phyloP scores from a whole-genome alignment of 1,140 invertebrate species.

The Liolophura sinensis region DNA sequence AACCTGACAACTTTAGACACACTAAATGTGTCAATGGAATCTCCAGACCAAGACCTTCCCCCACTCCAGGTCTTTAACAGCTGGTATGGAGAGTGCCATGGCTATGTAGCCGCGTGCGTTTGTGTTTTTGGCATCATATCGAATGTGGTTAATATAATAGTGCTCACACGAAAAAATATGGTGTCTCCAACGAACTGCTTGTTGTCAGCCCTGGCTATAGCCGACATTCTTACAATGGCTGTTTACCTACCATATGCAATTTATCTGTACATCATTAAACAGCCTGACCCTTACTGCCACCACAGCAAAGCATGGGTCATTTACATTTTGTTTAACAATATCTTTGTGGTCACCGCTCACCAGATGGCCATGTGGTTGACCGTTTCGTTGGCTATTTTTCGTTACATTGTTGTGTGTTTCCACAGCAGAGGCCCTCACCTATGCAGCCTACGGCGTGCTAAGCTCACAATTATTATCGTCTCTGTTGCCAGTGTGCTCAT shows the following conservation, averaged over 20 bases:
- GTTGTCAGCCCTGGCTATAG: conserved; percentile 79
- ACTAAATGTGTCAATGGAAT: no score
- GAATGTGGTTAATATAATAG: conserved; percentile 86
- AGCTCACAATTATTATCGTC: conserved; percentile 73
- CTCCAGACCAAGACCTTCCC: no score
- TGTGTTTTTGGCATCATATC: conserved; percentile 88
- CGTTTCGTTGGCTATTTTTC: conserved; percentile 88
- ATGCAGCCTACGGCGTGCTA: conserved; percentile 76
- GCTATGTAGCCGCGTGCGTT: conserved; percentile 72
- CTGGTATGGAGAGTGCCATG: conserved; percentile 66
- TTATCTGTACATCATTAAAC: conserved; percentile 61
- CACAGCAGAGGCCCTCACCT: conserved; percentile 72
- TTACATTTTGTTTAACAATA: conserved; percentile 51
- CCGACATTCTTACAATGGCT: conserved; percentile 85
- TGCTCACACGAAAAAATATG: conserved; percentile 84
- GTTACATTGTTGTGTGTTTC: conserved; percentile 83
- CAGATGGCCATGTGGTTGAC: conserved; percentile 94
- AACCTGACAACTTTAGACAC: no score
- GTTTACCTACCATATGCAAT: conserved; percentile 83
- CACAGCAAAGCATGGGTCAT: conserved; percentile 48
- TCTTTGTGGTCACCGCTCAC: conserved; percentile 82
- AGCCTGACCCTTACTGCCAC: conserved; percentile 16
- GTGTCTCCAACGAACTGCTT: conserved; percentile 80
- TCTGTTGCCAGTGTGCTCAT: conserved; percentile 75
- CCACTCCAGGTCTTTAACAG: not conserved